Evolutionary conservation across 2,888 invertebrate genomes (phyloP), one percentile per base, ranked within the genome.

Genomic region (Hesperia comma): DNA sequence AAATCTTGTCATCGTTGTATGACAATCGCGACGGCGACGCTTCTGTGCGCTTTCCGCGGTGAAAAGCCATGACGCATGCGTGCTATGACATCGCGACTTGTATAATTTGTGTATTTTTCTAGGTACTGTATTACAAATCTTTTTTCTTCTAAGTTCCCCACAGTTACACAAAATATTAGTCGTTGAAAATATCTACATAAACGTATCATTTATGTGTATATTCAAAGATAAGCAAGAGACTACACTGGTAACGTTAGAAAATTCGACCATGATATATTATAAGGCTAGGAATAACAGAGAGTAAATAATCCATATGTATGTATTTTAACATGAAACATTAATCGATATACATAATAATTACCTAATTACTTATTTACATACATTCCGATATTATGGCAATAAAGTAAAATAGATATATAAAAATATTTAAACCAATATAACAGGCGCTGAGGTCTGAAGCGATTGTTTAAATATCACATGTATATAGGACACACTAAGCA

Each of bases 61-160:
- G 77, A 54, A 82, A 87, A 88, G 85, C 82, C 83, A 83, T 78
- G 72, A 79, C 79, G 82, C 86, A 87, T 83, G 88, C 87, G 79
- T 81, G 80, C 82, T 76, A 72, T 71, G 72, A 77, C 77, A 74
- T 79, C 78, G 77, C 69, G 82, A 72, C 19, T 49, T 21, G n/a
- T n/a, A 56, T 3, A 37, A 12, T 37, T 12, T 37, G 37, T 37
- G 12, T 12, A 37, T 1, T 8, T 37, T 26, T 26, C 2, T 5
- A 26, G n/a, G n/a, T n/a, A n/a, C n/a, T n/a, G n/a, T 51, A 51
- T 51, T 21, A 51, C 15, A 1, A 26, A 5, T 26, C 2, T 26
- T 2, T 26, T 26, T 26, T n/a, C n/a, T n/a, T n/a, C n/a, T 26
- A 26, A 26, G 26, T 26, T 26, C 26, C 26, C 26, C 26, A 26